A percentile compares a stretch with the other conserved stretches of the same genome.
Conservation (phyloP, 2,113 vertebrate species). For the Rhea americana region DNA sequence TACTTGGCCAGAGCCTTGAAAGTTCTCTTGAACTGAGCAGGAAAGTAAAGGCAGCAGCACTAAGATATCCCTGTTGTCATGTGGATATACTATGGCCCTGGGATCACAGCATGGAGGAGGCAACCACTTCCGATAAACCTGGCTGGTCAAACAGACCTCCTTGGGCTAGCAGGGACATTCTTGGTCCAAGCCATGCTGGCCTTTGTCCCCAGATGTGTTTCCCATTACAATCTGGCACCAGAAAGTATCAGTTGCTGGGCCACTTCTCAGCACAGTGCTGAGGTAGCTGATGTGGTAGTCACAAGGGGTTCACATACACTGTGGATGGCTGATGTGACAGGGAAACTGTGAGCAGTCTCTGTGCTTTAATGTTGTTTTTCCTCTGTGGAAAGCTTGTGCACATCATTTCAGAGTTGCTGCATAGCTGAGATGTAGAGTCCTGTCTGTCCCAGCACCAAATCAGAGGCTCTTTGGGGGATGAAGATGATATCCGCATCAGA, state of each 20-base stretch:
- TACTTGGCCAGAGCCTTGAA: too few relatives aligned
- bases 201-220: not conserved
- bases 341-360: not conserved
- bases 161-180: not conserved
- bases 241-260: accelerated
- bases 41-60: too few relatives aligned
- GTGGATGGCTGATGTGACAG: not conserved
- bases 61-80: too few relatives aligned
- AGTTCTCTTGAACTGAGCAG: too few relatives aligned
- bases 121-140: not conserved
- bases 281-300: not conserved
- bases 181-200: not conserved
- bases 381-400: not conserved
- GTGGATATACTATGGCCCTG: not conserved
- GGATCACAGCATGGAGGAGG: not conserved
- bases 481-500: not conserved
- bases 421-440: not conserved
- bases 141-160: not conserved
- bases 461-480: not conserved
- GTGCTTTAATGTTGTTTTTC: not conserved
- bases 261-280: accelerated
- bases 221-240: accelerated
- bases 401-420: not conserved
- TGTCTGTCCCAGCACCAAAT: not conserved
- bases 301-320: not conserved